These are phyloP conservation scores for Microctenopoma stevenorrisi DNA, from an alignment of 2,797 vertebrate species.

Conservation along the genomic window DNA sequence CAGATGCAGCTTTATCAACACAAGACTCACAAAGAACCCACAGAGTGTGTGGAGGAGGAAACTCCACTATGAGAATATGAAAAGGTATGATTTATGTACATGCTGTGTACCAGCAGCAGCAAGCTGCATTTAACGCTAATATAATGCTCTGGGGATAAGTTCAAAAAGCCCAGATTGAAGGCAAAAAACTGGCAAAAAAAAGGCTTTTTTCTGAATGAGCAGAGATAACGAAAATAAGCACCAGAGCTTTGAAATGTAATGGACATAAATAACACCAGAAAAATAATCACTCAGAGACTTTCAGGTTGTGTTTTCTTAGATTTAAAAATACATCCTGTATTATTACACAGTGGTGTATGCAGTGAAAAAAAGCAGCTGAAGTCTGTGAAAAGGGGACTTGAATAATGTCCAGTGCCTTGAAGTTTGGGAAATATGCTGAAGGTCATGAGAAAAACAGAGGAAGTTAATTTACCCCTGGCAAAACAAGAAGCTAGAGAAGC, in stretches of 20 bases:
- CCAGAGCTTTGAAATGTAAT: constrained; percentile 18
- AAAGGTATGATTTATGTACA: background rate
- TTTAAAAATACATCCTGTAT: background rate
- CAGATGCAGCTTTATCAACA: background rate
- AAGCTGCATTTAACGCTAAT: constrained; percentile 11
- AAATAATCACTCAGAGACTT: constrained; percentile 11
- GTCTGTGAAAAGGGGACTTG: background rate
- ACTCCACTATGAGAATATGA: background rate
- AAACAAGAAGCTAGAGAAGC: background rate
- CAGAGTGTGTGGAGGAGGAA: background rate
- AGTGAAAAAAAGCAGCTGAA: too few relatives aligned
- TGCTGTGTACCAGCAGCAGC: background rate
- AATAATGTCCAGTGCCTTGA: background rate
- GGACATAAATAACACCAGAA: background rate
- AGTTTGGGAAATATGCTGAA: background rate
- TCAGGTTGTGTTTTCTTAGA: background rate
- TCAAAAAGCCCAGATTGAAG: constrained; percentile 20
- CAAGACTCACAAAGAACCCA: background rate
- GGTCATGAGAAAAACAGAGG: background rate
- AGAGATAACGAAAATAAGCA: constrained; percentile 30
- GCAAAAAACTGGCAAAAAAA: constrained; percentile 8
- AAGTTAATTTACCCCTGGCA: background rate
- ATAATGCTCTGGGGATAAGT: constrained; percentile 11
- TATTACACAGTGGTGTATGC: too few relatives aligned
- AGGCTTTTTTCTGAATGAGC: constrained; percentile 14